These are phyloP conservation scores for Eupithecia exiguata DNA, from an alignment of 2,888 invertebrate genomes.

Conservation along the genomic window DNA sequence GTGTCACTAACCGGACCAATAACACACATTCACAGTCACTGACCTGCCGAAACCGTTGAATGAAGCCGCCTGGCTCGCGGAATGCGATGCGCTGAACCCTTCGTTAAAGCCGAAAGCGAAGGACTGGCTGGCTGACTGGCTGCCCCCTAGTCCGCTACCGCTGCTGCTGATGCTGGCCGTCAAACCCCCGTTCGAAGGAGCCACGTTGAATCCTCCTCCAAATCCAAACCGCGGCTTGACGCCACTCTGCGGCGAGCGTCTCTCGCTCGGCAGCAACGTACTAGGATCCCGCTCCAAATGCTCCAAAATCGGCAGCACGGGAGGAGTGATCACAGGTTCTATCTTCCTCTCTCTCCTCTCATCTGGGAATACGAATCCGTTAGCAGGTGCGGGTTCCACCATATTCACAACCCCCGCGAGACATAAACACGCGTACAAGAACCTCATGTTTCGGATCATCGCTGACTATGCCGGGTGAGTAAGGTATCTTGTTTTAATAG, in stretches of 20 bases:
- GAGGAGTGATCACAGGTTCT: slow-evolving; percentile 78
- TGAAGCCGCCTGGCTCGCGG: slow-evolving; percentile 78
- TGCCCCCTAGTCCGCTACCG: slow-evolving; percentile 69
- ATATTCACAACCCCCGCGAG: slow-evolving; percentile 54
- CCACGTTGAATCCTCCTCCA: slow-evolving; percentile 73
- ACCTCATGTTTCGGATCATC: slow-evolving; percentile 70
- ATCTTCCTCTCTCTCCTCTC: slow-evolving; percentile 66
- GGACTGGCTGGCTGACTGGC: slow-evolving; percentile 78
- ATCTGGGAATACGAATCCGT: slow-evolving; percentile 73
- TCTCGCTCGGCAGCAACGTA: slow-evolving; percentile 71
- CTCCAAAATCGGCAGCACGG: slow-evolving; percentile 77
- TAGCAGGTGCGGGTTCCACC: slow-evolving; percentile 64
- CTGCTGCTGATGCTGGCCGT: slow-evolving; percentile 77
- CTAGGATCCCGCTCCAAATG: slow-evolving; percentile 81
- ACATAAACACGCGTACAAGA: slow-evolving; percentile 67
- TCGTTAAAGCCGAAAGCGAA: slow-evolving; percentile 79
- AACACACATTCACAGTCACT: slow-evolving; percentile 51
- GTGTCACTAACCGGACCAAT: slow-evolving; percentile 19
- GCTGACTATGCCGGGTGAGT: slow-evolving; percentile 68
- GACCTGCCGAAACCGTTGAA: slow-evolving; percentile 79
- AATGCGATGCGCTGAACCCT: slow-evolving; percentile 79
- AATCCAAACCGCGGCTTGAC: slow-evolving; percentile 71
- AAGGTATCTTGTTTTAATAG: slow-evolving; percentile 80
- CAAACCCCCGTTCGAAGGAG: slow-evolving; percentile 73
- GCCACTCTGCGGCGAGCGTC: slow-evolving; percentile 39